A percentile compares a stretch with the other conserved stretches of the same genome.
These are phyloP conservation scores for Hepsetus odoe DNA, from an alignment of 2,113 vertebrate genomes.

Conservation along the genomic window DNA sequence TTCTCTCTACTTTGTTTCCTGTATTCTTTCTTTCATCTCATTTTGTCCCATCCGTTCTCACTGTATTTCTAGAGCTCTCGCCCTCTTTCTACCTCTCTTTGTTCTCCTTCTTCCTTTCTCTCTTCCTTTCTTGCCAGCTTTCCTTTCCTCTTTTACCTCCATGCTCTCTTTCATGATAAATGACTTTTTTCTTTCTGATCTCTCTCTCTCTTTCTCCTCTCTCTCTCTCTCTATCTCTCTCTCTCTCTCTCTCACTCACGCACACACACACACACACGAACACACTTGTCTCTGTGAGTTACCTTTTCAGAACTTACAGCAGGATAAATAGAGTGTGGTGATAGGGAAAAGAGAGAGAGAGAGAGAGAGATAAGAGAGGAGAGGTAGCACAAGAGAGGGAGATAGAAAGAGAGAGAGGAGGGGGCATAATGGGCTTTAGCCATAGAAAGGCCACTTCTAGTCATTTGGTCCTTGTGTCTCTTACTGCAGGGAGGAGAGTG, in stretches of 20 bases:
- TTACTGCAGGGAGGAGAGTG: constrained; percentile 62
- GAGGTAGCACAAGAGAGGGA: too few relatives aligned
- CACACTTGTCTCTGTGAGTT: constrained; percentile 51
- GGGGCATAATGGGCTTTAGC: constrained; percentile 73
- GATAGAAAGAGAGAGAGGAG: constrained; percentile 53
- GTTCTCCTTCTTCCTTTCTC: too few relatives aligned
- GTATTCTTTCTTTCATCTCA: constrained; percentile 46
- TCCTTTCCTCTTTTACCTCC: too few relatives aligned
- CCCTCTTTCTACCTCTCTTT: constrained; percentile 3
- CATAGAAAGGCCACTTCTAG: constrained; percentile 73
- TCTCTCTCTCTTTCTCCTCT: neutral
- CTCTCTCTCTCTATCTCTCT: too few relatives aligned
- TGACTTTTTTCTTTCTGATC: constrained; percentile 15
- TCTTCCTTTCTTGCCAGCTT: too few relatives aligned
- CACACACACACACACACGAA: too few relatives aligned
- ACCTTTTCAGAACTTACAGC: constrained; percentile 23
- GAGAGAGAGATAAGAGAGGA: too few relatives aligned
- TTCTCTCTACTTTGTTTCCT: constrained; percentile 19
- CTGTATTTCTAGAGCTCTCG: too few relatives aligned
- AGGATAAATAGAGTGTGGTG: constrained; percentile 36
- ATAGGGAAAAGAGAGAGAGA: constrained; percentile 8
- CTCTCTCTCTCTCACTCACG: too few relatives aligned
- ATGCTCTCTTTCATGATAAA: neutral
- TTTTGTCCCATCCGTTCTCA: neutral
- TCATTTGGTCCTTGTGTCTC: constrained; percentile 65